Evolutionary conservation across 37 sponge, comb jelly and placozoan genomes (phyloP).

Genomic region (Aphrocallistes beatrix): DNA sequence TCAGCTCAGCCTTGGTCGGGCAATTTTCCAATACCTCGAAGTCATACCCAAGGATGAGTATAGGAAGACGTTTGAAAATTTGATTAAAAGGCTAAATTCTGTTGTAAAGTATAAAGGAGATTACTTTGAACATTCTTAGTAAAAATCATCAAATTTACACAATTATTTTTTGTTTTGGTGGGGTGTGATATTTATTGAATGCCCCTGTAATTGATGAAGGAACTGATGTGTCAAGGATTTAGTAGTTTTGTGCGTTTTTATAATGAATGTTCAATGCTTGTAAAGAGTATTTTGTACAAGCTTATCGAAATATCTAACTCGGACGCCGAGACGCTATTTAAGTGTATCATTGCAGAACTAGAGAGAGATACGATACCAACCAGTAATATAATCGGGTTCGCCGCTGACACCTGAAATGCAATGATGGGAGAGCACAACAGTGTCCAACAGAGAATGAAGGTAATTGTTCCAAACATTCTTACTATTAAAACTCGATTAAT

Average conservation of each 20-base stretch:
- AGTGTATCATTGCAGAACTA: background rate
- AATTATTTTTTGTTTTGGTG: no score
- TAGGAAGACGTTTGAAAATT: no score
- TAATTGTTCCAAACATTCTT: constrained; percentile 20
- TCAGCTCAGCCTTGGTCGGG: no score
- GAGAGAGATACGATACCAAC: background rate
- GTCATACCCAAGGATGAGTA: no score
- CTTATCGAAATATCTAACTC: background rate
- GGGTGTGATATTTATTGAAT: no score
- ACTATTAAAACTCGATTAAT: no score
- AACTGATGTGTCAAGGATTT: constrained; percentile 15
- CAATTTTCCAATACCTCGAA: no score
- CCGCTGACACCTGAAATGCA: constrained; percentile 26
- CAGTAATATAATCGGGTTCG: constrained; percentile 27
- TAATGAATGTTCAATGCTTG: background rate
- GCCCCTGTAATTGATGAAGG: constrained; percentile 29
- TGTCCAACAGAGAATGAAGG: background rate
- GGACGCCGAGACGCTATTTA: no score
- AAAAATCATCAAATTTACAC: no score
- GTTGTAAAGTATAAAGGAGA: no score
- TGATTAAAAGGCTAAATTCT: no score
- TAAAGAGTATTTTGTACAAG: background rate
- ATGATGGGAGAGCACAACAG: constrained; percentile 29
- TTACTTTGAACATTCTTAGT: no score
- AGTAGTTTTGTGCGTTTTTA: constrained; percentile 21